These are phyloP conservation scores for Oceanites oceanicus DNA, from an alignment of 2,113 vertebrate genomes.

Conservation along the genomic window DNA sequence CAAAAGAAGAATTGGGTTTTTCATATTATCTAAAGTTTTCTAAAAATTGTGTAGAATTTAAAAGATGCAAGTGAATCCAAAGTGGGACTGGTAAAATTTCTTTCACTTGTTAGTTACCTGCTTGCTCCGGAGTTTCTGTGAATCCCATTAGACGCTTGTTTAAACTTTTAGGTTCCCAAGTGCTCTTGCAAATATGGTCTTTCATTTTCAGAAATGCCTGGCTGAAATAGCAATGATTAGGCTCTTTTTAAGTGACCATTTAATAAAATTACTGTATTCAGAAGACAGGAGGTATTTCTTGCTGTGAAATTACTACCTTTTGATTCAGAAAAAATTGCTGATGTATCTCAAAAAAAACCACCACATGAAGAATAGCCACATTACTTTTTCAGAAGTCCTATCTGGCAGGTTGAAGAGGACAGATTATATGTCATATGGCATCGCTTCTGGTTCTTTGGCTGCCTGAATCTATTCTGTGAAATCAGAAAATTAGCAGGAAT, in stretches of 20 bases:
- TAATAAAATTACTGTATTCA: neutral
- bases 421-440: neutral
- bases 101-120: neutral
- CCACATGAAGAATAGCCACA: too few relatives aligned
- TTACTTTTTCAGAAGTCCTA: neutral
- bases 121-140: neutral
- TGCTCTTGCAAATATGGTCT: neutral
- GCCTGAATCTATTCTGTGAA: neutral
- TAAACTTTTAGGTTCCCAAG: neutral
- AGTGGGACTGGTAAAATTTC: neutral
- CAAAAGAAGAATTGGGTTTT: neutral
- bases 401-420: neutral
- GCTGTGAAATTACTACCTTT: neutral
- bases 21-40: neutral
- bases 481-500: neutral
- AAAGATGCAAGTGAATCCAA: neutral
- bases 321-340: neutral
- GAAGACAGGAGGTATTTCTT: neutral
- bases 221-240: neutral
- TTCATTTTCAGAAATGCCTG: neutral
- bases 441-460: neutral
- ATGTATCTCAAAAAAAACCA: neutral
- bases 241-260: neutral
- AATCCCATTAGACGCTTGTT: neutral
- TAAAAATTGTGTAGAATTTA: neutral